Percentiles rank a stretch among this genome's conserved stretches.
phyloP scores from a whole-genome alignment of 2,113 vertebrate species.

The Pangasianodon hypophthalmus region DNA sequence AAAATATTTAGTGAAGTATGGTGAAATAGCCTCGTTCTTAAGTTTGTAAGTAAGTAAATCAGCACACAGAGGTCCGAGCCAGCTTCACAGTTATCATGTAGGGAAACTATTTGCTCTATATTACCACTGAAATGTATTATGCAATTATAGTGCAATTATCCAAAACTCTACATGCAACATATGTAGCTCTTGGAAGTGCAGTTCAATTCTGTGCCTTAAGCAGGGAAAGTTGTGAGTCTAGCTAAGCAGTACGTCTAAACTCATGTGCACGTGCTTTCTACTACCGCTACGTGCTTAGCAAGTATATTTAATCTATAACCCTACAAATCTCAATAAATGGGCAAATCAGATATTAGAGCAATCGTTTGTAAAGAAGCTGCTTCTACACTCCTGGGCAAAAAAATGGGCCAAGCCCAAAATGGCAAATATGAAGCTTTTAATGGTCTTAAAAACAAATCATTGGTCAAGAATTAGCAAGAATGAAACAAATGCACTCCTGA shows the following conservation, averaged over 20 bases:
- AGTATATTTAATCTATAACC: background rate
- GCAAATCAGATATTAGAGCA: background rate
- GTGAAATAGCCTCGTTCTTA: background rate
- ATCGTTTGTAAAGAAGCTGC: background rate
- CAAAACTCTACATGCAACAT: background rate
- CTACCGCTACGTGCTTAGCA: background rate
- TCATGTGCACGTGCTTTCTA: background rate
- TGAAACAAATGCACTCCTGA: no score
- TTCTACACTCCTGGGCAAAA: no score
- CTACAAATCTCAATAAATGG: background rate
- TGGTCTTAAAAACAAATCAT: no score
- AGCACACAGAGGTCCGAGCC: background rate
- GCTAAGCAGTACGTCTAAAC: background rate
- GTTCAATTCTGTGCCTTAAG: background rate
- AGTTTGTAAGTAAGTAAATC: background rate
- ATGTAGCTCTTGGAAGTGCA: background rate
- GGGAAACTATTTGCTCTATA: background rate
- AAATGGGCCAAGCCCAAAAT: no score
- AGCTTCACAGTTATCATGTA: background rate
- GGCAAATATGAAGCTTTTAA: no score
- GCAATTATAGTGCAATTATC: constrained; percentile 5
- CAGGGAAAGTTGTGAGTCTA: background rate
- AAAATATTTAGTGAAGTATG: background rate
- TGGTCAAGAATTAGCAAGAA: no score
- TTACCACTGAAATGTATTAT: background rate